Conservation (phyloP, 2,113 vertebrate genomes). For the Cinclus mexicanus region DNA sequence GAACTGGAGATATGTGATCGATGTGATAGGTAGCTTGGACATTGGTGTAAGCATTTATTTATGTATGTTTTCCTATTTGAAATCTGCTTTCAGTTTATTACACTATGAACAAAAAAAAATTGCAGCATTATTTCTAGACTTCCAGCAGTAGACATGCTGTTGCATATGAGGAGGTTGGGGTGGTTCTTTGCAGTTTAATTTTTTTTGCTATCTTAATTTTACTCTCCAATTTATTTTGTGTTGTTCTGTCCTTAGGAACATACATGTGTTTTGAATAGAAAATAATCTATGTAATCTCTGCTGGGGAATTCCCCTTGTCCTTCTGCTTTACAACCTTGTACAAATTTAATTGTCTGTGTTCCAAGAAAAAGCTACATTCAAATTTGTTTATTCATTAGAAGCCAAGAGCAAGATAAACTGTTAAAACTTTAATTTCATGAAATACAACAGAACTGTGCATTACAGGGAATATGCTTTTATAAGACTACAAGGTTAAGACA, state of each 20-base stretch:
- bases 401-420: neutral
- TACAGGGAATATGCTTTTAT: neutral
- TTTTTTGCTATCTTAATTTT: neutral
- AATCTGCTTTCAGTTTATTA: neutral
- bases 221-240: neutral
- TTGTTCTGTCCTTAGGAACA: neutral
- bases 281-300: neutral
- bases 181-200: neutral
- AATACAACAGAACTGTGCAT: neutral
- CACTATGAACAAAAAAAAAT: neutral
- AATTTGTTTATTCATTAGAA: slow-evolving; percentile 25
- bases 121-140: neutral
- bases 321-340: neutral
- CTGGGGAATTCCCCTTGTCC: slow-evolving; percentile 26
- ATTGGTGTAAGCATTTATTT: neutral
- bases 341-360: slow-evolving; percentile 17
- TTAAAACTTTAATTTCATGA: slow-evolving; percentile 20
- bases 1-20: neutral
- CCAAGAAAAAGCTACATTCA: neutral
- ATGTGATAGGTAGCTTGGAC: neutral
- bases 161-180: neutral
- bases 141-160: neutral
- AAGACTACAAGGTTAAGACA: neutral
- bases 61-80: neutral
- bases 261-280: slow-evolving; percentile 16